A percentile compares a stretch with the other conserved stretches of the same genome.
These are phyloP conservation scores for pig (Sus scrofa) DNA, from an alignment of 2,113 vertebrate species.

Conservation along the genomic window T2T-Sscrofa CM000814.6:81883001-81883500, in stretches of 20 bases:
- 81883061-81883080: too few species aligned
- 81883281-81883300: neutral
- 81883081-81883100: neutral
- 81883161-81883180: neutral
- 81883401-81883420: neutral
- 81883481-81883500: neutral
- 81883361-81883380: neutral
- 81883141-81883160: too few species aligned
- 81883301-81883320: neutral
- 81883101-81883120: neutral
- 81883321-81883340: slow-evolving; percentile 5
- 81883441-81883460: neutral
- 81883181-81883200: neutral
- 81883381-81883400: neutral
- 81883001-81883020: neutral
- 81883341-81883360: neutral
- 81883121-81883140: neutral
- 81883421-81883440: neutral
- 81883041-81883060: too few species aligned
- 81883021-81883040: too few species aligned
- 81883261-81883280: too few species aligned
- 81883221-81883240: neutral
- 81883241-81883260: neutral
- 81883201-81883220: neutral
- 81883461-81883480: neutral